phyloP scores from a whole-genome alignment of 2,888 invertebrate species.

The Tetramorium bicarinatum region DNA sequence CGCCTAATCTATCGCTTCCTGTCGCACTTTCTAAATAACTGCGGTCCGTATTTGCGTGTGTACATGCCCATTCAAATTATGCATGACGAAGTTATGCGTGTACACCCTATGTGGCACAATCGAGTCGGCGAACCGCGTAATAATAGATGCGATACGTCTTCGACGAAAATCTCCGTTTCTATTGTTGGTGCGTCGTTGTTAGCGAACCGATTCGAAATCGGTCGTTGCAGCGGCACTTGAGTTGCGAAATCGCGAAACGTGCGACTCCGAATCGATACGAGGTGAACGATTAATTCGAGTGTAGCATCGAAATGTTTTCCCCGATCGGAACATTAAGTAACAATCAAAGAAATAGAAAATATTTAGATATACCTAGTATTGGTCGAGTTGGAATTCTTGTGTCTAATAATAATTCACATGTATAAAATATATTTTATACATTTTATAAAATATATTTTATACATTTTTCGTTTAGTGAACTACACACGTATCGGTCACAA shows the following conservation, averaged over 20 bases:
- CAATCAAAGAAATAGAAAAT: no score
- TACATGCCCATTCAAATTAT: slow-evolving; percentile 8
- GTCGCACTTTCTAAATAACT: slow-evolving; percentile 39
- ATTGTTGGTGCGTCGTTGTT: background rate
- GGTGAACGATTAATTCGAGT: background rate
- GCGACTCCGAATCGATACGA: background rate
- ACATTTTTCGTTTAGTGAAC: no score
- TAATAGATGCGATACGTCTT: background rate
- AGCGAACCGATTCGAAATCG: background rate
- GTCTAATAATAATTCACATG: no score
- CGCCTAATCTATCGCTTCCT: slow-evolving; percentile 8
- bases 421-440: no score
- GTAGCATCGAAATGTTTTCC: no score
- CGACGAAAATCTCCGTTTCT: slow-evolving; percentile 12
- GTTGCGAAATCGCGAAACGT: background rate
- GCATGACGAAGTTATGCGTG: background rate
- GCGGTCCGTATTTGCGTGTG: background rate
- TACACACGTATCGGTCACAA: no score
- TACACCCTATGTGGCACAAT: slow-evolving; percentile 4
- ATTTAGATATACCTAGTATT: no score
- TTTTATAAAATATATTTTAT: no score
- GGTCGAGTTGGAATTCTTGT: no score
- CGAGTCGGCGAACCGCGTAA: slow-evolving; percentile 15
- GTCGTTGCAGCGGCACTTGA: background rate
- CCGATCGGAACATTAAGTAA: no score